Base-by-base conservation (phyloP, 2,797 vertebrate species). In the Sebastes vulpes region DNA sequence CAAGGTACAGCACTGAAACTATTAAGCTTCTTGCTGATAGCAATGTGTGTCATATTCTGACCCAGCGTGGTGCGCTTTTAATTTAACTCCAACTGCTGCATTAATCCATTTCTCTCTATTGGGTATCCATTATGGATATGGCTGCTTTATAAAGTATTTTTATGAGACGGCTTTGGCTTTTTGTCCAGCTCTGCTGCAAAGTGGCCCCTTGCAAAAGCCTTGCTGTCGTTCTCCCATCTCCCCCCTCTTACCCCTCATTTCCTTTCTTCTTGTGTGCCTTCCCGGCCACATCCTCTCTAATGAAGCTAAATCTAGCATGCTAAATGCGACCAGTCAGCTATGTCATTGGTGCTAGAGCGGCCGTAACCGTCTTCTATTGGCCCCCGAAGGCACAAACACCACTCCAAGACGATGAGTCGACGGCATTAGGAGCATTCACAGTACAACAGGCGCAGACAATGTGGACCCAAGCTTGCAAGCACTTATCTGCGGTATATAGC, bases 241-340 rank as follows among this genome's bases (percentile, higher is more conserved):
- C 72, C 81, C 52, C 21, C 26, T 28, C 90, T 92, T 90, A 93
- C 89, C 93, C 93, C 92, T 93, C 93, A 94, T 96, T 96, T 95
- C 87, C 92, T 94, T 90, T 92, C 77, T 89, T 95, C 91, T 91
- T 91, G 79, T 92, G 89, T 83, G 92, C 88, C 89, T 94, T 94
- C 86, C 93, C 89, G 87, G 90, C 94, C 91, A 94, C 92, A 89
- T 94, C 91, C 88, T 77, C 90, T 83, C 92, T 97, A 96, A 96
- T 96, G 95, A 95, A 90, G 93, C 93, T 94, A 96, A 96, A 96
- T 96, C 95, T 96, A 96, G 95, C 95, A 95, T 96, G 95, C 92
- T 95, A 95, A 96, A 96, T 96, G 95, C 89, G 91, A 95, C 94
- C 95, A 96, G 94, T 96, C 95, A 95, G 89, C 96, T 96, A 95